Evolutionary conservation across 2,888 invertebrate genomes (phyloP), one percentile per base, ranked within the genome.

Genomic region (Barypeithes pellucidus): DNA sequence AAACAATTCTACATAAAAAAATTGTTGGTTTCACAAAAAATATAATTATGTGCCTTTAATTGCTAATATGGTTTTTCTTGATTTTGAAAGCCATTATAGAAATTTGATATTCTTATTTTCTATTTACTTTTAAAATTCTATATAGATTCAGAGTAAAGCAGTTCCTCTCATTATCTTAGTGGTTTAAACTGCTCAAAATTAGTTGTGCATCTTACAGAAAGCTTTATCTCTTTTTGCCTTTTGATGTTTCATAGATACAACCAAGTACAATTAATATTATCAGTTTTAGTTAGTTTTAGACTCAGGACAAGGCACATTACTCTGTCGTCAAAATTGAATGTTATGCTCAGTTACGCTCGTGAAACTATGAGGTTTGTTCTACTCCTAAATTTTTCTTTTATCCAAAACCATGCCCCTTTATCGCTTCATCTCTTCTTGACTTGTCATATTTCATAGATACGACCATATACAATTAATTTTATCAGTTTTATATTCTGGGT

Each of bases 281-380:
- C 50, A 7, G 50, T 50, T 20, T 50, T 50, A 50, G 8, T 7
- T 14, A 29, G 14, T 52, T n/a, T 14, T 14, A n/a, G 29, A 3
- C 52, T 11, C 52, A 9, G 52, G 11, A 14, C 52, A 39, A 54
- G n/a, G 12, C 39, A 59, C 54, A 62, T 62, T 43, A 33, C 50
- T 54, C 47, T n/a, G n/a, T n/a, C 29, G 24, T 14, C 50, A 54
- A 69, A 62, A 70, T 70, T 70, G 63, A 70, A 70, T 47, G 20
- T 47, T 18, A 20, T 20, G 12, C 47, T 69, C 43, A 54, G 69
- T 69, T 62, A 14, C 57, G n/a, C 36, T 60, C 67, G 9, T 24
- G 16, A 14, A 47, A 29, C 62, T 20, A 69, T 69, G 62, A 69
- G 52, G 24, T 52, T 61, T 52, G 36, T 69, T 69, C 69, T 54